phyloP scores from a whole-genome alignment of 2,888 invertebrate genomes.

The Hypselothyrea guttata region DNA sequence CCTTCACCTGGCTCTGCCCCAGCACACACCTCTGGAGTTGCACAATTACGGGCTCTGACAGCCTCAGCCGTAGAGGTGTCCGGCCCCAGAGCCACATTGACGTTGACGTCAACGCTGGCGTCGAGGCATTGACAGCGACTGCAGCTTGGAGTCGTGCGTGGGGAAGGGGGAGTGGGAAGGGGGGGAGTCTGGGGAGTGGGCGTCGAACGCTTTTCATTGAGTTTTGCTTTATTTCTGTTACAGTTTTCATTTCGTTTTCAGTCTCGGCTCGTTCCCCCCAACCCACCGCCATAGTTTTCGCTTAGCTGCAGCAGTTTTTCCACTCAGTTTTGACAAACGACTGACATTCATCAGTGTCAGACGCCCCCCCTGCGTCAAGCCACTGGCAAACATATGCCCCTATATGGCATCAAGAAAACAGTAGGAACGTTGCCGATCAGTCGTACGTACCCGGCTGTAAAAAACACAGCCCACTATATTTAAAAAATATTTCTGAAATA shows the following conservation, averaged over 20 bases:
- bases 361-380: slow-evolving; percentile 16
- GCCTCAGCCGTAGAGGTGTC: slow-evolving; percentile 52
- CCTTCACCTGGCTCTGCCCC: slow-evolving; percentile 23
- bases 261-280: no score
- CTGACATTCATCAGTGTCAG: slow-evolving; percentile 81
- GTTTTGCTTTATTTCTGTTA: slow-evolving; percentile 49
- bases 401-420: slow-evolving; percentile 40
- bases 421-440: no score
- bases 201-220: slow-evolving; percentile 38
- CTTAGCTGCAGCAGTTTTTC: slow-evolving; percentile 50
- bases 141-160: slow-evolving; percentile 1
- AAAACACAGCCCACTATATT: no score
- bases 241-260: slow-evolving; percentile 51
- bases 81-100: slow-evolving; percentile 21
- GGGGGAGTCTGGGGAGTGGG: slow-evolving; percentile 16
- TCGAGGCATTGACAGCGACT: slow-evolving; percentile 54
- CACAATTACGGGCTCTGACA: slow-evolving; percentile 55
- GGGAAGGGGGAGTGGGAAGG: slow-evolving; percentile 2
- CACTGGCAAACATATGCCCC: slow-evolving; percentile 27
- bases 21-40: slow-evolving; percentile 37
- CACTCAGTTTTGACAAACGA: slow-evolving; percentile 80
- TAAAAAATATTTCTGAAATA: no score
- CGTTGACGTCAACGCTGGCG: slow-evolving; percentile 4
- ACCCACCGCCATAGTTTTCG: no score
- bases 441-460: no score